These are phyloP conservation scores for Tichodroma muraria DNA, from an alignment of 2,113 vertebrate genomes.

Conservation along the genomic window DNA sequence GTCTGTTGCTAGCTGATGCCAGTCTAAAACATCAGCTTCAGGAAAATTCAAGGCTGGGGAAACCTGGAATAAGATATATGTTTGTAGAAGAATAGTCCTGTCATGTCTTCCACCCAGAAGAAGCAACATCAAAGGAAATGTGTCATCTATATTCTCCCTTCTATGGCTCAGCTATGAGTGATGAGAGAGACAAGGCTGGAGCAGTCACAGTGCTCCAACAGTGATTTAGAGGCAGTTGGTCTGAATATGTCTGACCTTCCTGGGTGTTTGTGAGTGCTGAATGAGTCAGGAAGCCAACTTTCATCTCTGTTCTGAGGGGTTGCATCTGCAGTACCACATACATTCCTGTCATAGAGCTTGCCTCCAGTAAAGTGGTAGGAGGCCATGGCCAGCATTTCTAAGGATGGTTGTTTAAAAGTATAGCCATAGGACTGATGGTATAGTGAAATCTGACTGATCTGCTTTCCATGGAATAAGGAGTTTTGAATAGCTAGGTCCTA, in stretches of 20 bases:
- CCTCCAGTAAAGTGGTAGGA: background rate
- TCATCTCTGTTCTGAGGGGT: background rate
- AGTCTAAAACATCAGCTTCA: background rate
- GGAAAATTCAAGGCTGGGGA: background rate
- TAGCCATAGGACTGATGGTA: background rate
- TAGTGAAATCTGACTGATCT: background rate
- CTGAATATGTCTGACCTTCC: background rate
- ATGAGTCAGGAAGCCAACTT: background rate
- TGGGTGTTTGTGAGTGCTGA: background rate
- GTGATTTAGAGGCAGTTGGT: background rate
- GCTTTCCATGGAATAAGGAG: background rate
- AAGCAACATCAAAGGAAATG: background rate
- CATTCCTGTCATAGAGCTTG: rapidly evolving
- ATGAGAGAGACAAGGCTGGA: background rate
- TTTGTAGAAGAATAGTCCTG: background rate
- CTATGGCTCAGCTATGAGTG: background rate
- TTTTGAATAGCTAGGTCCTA: background rate
- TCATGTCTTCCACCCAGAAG: background rate
- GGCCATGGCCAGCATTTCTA: background rate
- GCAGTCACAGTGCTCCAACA: background rate
- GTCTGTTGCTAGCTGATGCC: background rate
- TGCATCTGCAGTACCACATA: background rate
- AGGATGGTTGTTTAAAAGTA: background rate
- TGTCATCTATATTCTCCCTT: background rate
- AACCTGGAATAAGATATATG: background rate